These are phyloP conservation scores for Zaprionus davidi DNA, from an alignment of 1,140 invertebrate genomes.

Conservation along the genomic window DNA sequence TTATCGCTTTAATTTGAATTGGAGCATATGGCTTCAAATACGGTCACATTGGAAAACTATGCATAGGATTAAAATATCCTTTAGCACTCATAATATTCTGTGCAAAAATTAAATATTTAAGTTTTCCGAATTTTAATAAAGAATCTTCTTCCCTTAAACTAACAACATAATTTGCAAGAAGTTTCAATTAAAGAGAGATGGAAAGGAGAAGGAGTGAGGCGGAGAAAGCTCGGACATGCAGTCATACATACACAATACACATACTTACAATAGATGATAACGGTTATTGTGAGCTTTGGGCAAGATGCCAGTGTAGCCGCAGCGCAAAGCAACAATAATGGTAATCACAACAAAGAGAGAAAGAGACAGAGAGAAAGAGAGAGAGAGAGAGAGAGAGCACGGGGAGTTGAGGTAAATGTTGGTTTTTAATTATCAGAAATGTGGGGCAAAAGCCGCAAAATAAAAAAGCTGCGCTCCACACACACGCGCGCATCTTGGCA, in stretches of 20 bases:
- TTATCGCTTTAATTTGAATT: no score
- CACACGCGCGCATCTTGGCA: not conserved
- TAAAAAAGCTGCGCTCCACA: conserved; percentile 43
- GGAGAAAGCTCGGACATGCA: conserved; percentile 7
- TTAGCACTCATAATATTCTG: no score
- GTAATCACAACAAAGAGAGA: conserved; percentile 15
- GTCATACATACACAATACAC: not conserved
- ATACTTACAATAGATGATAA: conserved; percentile 18
- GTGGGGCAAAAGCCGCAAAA: conserved; percentile 63
- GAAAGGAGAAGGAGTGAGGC: not conserved
- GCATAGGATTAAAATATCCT: no score
- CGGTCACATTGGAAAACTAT: no score
- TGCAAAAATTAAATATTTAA: no score
- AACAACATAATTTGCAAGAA: conserved; percentile 9
- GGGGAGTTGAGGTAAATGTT: conserved; percentile 34
- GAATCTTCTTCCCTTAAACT: not conserved
- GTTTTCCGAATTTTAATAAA: not conserved
- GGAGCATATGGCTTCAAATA: no score
- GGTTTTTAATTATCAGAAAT: conserved; percentile 74
- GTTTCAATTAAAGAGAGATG: conserved; percentile 34
- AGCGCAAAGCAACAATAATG: conserved; percentile 28
- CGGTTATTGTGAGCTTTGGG: conserved; percentile 42
- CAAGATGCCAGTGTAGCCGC: conserved; percentile 27
- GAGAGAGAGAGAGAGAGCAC: not conserved
- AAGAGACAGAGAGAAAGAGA: not conserved